Base-by-base conservation (phyloP, 2,113 vertebrate species). In the Cariama cristata region DNA sequence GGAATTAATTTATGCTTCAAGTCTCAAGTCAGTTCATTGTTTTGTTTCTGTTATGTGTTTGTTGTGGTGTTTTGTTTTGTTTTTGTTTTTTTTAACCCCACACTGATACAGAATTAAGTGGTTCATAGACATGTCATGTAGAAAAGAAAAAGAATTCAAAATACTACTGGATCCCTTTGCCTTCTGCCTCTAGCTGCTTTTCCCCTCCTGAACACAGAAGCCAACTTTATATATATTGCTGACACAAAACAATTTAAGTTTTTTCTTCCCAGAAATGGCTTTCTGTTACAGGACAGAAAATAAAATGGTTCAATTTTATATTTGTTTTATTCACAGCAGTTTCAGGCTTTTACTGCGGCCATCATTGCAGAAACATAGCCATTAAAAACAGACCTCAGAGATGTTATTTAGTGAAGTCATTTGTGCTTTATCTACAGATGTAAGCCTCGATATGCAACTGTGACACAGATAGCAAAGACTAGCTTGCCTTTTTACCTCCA, bases 311-410 rank as follows among this genome's bases (percentile, higher is more conserved):
- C 32, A 6, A 55, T 71, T 87, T 90, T 86, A 20, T 72, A 63
- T 83, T 90, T 82, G 45, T 32, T 96, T 86, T 94, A 89, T 92
- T 94, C 69, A 75, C 9, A 15, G 32, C 8, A 83, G 47, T 90
- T 76, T 66, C 35, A 87, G 52, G 47, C 33, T 77, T 92, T 94
- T 91, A 74, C 52, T 88, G 49, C 2, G 4, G 40, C 38, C 68
- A 85, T 68, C 30, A 22, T 5, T 80, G 35, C 40, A 91, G 88
- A 81, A 95, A 28, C 45, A 85, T 5, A 94, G 33, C n/a, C 50
- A 75, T 80, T 97, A 92, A 86, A 93, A 81, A 44, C 11, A 87
- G 59, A 83, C 28, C 52, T 96, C 66, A 60, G 52, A 94, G 19
- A 76, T 85, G 93, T 90, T 85, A 85, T 94, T 74, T 71, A 71